These are phyloP conservation scores for Conistra vaccinii DNA, from an alignment of 2,888 invertebrate genomes.

Conservation along the genomic window DNA sequence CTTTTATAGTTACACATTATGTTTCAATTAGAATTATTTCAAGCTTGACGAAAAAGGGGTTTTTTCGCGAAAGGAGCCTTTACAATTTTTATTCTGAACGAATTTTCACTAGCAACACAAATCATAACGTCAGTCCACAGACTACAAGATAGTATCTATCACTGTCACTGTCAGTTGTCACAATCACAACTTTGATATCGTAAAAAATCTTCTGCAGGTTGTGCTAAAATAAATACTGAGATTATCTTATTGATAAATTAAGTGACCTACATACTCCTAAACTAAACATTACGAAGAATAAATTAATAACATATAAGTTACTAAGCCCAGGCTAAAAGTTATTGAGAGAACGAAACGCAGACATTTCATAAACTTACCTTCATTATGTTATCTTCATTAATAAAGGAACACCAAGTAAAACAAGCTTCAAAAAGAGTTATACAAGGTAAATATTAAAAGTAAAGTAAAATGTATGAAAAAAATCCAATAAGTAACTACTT, in stretches of 20 bases:
- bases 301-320: background rate
- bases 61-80: no score
- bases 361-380: conserved; percentile 29
- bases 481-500: background rate
- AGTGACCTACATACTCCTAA: conserved; percentile 2
- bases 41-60: no score
- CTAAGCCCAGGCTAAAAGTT: background rate
- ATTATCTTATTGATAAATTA: background rate
- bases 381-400: conserved; percentile 95
- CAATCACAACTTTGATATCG: background rate
- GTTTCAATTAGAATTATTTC: no score
- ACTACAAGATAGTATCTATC: no score
- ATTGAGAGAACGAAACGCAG: conserved; percentile 5
- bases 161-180: conserved; percentile 6
- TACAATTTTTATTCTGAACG: conserved; percentile 12
- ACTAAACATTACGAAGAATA: conserved; percentile 5
- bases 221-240: background rate
- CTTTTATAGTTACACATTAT: no score
- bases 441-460: conserved; percentile 91
- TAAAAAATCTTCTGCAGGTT: background rate
- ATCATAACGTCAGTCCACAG: background rate
- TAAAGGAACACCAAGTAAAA: conserved; percentile 96
- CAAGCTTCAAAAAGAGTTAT: conserved; percentile 95
- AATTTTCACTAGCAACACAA: conserved; percentile 14
- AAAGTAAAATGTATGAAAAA: background rate